Evolutionary conservation across 2,888 invertebrate genomes (phyloP), one percentile per base, ranked within the genome.

Genomic region (Bruchidius siliquastri): DNA sequence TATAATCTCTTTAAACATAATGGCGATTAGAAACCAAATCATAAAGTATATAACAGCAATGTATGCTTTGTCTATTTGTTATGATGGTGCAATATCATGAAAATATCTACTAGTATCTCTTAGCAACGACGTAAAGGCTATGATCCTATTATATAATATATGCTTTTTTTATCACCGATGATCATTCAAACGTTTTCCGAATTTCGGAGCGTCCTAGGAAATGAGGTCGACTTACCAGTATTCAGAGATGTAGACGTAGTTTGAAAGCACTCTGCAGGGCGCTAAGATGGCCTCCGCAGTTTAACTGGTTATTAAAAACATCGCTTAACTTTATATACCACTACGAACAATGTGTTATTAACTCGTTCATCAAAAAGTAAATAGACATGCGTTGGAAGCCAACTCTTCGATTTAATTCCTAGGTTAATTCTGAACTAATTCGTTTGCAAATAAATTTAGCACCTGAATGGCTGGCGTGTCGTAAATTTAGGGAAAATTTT

Each of bases 301-400:
- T 78, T 78, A 80, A 83, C 83, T 83, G 80, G 79, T 79, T 81
- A 80, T 76, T 79, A 78, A 80, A 80, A 82, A 79, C 82, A 82
- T 82, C 79, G 79, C 78, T 76, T 21, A 81, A 82, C 79, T 82
- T 80, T 83, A 82, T 83, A 83, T 83, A 83, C 80, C 80, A 79
- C 80, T 78, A 80, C 78, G 81, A 82, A 82, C 82, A 81, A 83
- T 82, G 79, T 82, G 80, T 81, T 82, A 80, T 82, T 81, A 81
- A 81, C 78, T 79, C 77, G 76, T 78, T 82, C 82, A 83, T 83
- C 81, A 80, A 81, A 82, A 83, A 82, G 81, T 81, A 83, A 83
- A 83, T 80, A 78, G 76, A 82, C 81, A 81, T 79, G 81, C 81
- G 81, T 79, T 79, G 76, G 77, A 76, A 77, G 49, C 49, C 10